These are phyloP conservation scores for Theodoxus fluviatilis DNA, from an alignment of 2,888 invertebrate species.

Conservation along the genomic window DNA sequence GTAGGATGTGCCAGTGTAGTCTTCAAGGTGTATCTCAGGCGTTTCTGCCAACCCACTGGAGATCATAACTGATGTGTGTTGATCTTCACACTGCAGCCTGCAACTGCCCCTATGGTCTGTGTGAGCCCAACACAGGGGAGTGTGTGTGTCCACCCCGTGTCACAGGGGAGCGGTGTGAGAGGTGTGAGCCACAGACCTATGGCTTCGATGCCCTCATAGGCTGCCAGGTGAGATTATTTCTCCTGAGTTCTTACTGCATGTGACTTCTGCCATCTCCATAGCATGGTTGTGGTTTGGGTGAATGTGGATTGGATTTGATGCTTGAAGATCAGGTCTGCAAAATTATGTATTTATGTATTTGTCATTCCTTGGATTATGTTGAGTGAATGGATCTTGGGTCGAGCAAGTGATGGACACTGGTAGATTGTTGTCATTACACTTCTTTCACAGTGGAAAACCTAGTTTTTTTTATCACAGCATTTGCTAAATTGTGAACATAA, in stretches of 20 bases:
- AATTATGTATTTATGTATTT: no score
- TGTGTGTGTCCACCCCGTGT: constrained; percentile 94
- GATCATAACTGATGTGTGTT: not conserved
- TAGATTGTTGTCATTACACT: no score
- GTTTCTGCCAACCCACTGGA: no score
- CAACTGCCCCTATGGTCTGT: constrained; percentile 81
- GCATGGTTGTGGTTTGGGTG: not conserved
- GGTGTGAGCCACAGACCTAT: constrained; percentile 82
- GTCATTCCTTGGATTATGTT: no score
- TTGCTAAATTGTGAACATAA: no score
- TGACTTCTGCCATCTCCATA: not conserved
- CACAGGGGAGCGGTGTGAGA: constrained; percentile 86
- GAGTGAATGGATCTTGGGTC: no score
- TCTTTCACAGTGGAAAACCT: no score
- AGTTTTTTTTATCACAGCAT: no score
- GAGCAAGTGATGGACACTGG: no score
- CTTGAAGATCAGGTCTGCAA: no score
- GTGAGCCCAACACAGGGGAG: constrained; percentile 85
- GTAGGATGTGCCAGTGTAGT: no score
- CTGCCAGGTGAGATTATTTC: constrained; percentile 73
- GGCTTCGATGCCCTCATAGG: constrained; percentile 84
- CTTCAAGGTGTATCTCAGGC: no score
- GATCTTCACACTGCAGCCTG: constrained; percentile 59
- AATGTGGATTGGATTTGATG: not conserved
- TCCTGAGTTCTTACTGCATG: not conserved